Evolutionary conservation across 1,140 invertebrate genomes (phyloP).

Genomic region (Sycophaga agraensis): DNA sequence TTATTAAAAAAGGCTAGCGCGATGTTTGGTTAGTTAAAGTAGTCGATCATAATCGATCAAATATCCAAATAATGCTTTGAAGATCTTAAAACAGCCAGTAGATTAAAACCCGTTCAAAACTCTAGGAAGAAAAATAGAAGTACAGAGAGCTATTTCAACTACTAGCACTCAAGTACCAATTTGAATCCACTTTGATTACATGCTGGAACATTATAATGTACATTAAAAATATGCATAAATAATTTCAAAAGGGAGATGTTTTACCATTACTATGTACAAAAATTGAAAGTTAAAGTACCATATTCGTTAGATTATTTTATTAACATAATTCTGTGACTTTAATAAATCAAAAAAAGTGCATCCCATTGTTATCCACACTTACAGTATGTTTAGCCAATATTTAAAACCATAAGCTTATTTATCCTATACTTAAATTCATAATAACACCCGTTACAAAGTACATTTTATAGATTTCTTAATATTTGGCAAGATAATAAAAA

Average conservation of each 20-base stretch:
- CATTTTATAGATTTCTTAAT: neutral
- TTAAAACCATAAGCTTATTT: slow-evolving; percentile 17
- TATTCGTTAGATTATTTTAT: slow-evolving; percentile 25
- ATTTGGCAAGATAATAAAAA: slow-evolving; percentile 15
- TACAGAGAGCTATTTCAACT: slow-evolving; percentile 30
- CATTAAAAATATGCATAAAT: slow-evolving; percentile 41
- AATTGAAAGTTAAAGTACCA: slow-evolving; percentile 14
- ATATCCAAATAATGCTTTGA: slow-evolving; percentile 18
- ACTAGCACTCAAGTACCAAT: slow-evolving; percentile 41
- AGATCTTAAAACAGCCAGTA: slow-evolving; percentile 16
- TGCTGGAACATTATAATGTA: slow-evolving; percentile 55
- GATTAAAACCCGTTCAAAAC: slow-evolving; percentile 21
- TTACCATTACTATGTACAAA: slow-evolving; percentile 18
- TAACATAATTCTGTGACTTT: slow-evolving; percentile 18
- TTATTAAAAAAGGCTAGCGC: slow-evolving; percentile 16
- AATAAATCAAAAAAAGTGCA: slow-evolving; percentile 22
- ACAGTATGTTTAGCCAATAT: slow-evolving; percentile 29
- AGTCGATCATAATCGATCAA: neutral
- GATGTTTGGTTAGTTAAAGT: slow-evolving; percentile 7
- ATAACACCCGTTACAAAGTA: too few relatives aligned
- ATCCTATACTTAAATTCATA: slow-evolving; percentile 11
- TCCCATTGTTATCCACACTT: slow-evolving; percentile 25
- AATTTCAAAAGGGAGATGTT: slow-evolving; percentile 14
- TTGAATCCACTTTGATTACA: slow-evolving; percentile 48
- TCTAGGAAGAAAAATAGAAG: slow-evolving; percentile 28